Conservation (phyloP, 2,888 invertebrate genomes). For the Drosophila cognata region DNA sequence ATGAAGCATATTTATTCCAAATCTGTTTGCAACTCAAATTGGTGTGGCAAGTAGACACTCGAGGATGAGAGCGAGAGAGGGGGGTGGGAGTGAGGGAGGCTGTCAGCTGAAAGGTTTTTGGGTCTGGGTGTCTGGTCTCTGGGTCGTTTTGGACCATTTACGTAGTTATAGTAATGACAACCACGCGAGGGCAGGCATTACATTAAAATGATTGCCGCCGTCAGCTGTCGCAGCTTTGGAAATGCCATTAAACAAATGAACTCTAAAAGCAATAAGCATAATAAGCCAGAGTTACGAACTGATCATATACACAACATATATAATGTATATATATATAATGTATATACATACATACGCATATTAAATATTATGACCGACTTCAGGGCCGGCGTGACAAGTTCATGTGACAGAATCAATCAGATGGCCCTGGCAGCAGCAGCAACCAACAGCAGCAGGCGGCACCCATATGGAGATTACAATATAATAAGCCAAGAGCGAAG, state of each 20-base stretch:
- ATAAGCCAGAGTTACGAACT: constrained; percentile 50
- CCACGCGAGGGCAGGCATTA: constrained; percentile 23
- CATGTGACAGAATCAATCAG: constrained; percentile 70
- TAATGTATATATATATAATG: background rate
- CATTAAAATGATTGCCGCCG: constrained; percentile 57
- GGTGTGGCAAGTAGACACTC: constrained; percentile 14
- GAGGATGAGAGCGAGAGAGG: background rate
- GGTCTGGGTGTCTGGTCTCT: constrained; percentile 2
- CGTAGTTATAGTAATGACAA: constrained; percentile 7
- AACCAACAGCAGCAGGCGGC: constrained; percentile 36
- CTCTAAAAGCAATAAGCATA: constrained; percentile 70
- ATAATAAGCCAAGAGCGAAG: constrained; percentile 28
- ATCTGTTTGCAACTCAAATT: constrained; percentile 31
- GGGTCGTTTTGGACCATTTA: background rate
- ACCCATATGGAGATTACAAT: constrained; percentile 68
- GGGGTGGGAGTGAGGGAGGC: background rate
- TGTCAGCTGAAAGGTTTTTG: background rate
- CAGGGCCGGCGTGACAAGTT: constrained; percentile 69
- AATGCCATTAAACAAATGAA: constrained; percentile 74
- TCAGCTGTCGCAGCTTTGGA: constrained; percentile 13
- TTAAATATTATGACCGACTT: constrained; percentile 55
- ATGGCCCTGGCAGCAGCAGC: constrained; percentile 44
- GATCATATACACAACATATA: constrained; percentile 15
- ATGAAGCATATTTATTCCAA: constrained; percentile 18
- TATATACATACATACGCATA: background rate